Evolutionary conservation across 1,140 invertebrate species (phyloP).

Genomic region (Asobara japonica): DNA sequence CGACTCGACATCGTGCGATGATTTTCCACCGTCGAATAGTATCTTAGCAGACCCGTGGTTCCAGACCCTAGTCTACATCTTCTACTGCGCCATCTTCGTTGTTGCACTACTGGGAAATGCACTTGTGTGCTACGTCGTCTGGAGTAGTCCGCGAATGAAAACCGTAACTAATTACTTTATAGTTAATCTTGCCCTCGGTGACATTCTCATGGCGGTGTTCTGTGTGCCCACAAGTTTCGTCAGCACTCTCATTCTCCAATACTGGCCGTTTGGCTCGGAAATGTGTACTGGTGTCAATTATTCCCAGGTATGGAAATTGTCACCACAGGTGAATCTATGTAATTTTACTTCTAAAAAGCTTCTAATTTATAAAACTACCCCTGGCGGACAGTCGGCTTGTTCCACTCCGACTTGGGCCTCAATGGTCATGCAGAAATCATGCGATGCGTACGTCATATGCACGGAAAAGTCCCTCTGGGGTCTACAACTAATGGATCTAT

Average conservation of each 20-base stretch:
- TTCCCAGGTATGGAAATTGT: slow-evolving; percentile 63
- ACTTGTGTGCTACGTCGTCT: slow-evolving; percentile 84
- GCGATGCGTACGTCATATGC: too few species aligned
- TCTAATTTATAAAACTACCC: too few species aligned
- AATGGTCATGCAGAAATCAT: too few species aligned
- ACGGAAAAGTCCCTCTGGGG: too few species aligned
- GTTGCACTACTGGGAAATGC: slow-evolving; percentile 81
- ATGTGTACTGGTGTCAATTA: slow-evolving; percentile 84
- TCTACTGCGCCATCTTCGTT: slow-evolving; percentile 80
- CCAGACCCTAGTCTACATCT: slow-evolving; percentile 74
- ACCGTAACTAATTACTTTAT: slow-evolving; percentile 91
- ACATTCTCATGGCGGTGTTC: slow-evolving; percentile 85
- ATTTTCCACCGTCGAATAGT: slow-evolving; percentile 32
- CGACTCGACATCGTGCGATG: slow-evolving; percentile 30
- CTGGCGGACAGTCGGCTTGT: too few species aligned
- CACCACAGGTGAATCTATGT: too few species aligned
- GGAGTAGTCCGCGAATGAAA: slow-evolving; percentile 80
- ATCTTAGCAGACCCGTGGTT: slow-evolving; percentile 64
- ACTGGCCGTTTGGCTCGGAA: slow-evolving; percentile 85
- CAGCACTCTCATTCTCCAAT: slow-evolving; percentile 76
- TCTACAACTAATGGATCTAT: too few species aligned
- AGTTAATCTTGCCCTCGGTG: slow-evolving; percentile 84
- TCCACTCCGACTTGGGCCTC: too few species aligned
- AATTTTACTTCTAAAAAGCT: too few species aligned
- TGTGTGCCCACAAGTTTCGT: slow-evolving; percentile 90